Base-by-base conservation (phyloP, 1,140 invertebrate genomes). In the Stenopsyche tienmushanensis region DNA sequence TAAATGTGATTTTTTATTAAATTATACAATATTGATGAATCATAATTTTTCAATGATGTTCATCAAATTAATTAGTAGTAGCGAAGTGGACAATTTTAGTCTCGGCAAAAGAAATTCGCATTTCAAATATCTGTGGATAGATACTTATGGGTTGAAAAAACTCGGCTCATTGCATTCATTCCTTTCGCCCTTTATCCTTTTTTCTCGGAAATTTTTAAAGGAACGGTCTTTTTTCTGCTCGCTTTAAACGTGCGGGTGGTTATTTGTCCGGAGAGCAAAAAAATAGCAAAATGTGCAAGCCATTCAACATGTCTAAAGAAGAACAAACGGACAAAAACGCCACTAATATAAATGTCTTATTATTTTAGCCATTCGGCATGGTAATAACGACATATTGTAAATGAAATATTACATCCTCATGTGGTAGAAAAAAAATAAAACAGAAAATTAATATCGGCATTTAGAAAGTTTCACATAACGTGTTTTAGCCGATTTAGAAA, bases 281-380 rank as follows among this genome's bases (percentile, higher is more conserved):
- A 60, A 60, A 29, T 23, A 18, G 39, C 17, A 20, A 57, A 47
- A 58, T 44, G 18, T 45, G 55, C 55, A 15, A 60, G 8, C 42
- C 57, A 60, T 60, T 60, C 57, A 60, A 60, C n/a, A 55, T 34
- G 52, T 55, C 52, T 39, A 55, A 52, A 52, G 49, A 52, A 9
- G 49, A 24, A 52, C 49, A 29, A 55, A 18, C 26, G 52, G 17
- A 55, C 29, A 34, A 7, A 34, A 34, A 34, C n/a, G 13, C 29
- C 5, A 7, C 5, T 34, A 34, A 34, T 34, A 34, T 34, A 34
- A 7, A 7, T 13, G 29, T 34, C 29, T 7, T 34, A 13, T 34
- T 34, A 34, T 34, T 34, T 34, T 34, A 34, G 13, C 29, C 29
- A 13, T 13, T 34, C 5, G 29, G 13, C 13, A 13, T 13, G 5